A percentile compares a stretch with the other conserved stretches of the same genome.
Conservation (phyloP, 1,140 invertebrate genomes). For the Leptinotarsa undecemlineata region DNA sequence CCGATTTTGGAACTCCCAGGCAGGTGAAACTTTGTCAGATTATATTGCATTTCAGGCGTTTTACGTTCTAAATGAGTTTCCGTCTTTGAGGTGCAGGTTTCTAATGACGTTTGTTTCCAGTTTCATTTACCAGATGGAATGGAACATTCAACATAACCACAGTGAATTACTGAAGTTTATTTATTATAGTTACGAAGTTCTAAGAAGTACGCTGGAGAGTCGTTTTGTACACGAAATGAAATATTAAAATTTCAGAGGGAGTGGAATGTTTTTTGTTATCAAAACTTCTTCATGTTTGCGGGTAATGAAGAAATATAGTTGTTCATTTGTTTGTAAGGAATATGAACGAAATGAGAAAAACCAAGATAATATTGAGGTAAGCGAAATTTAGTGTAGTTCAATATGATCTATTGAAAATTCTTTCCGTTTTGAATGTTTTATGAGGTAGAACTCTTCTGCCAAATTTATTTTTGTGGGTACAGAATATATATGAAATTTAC, state of each 20-base stretch:
- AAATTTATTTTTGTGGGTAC: too few species aligned
- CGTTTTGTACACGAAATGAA: not conserved
- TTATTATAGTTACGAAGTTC: constrained; percentile 13
- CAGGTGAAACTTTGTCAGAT: too few species aligned
- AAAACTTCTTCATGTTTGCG: not conserved
- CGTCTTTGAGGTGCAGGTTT: not conserved
- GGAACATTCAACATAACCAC: constrained; percentile 19
- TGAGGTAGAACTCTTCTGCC: too few species aligned
- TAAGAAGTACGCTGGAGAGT: not conserved
- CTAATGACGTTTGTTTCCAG: constrained; percentile 17
- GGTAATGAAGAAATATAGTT: not conserved
- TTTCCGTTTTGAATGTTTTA: too few species aligned
- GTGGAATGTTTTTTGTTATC: not conserved
- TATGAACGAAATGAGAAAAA: too few species aligned
- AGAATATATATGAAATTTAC: too few species aligned
- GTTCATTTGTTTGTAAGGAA: not conserved
- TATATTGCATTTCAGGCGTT: not conserved
- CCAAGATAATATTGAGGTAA: too few species aligned
- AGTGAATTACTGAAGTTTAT: constrained; percentile 18
- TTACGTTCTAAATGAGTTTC: not conserved
- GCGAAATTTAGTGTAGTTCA: too few species aligned
- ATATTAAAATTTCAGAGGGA: not conserved
- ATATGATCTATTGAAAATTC: too few species aligned
- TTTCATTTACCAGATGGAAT: constrained; percentile 8
- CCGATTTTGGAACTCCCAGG: too few species aligned